Evolutionary conservation across 2,797 vertebrate genomes (phyloP).

Genomic region (Myiotriccus ornatus): DNA sequence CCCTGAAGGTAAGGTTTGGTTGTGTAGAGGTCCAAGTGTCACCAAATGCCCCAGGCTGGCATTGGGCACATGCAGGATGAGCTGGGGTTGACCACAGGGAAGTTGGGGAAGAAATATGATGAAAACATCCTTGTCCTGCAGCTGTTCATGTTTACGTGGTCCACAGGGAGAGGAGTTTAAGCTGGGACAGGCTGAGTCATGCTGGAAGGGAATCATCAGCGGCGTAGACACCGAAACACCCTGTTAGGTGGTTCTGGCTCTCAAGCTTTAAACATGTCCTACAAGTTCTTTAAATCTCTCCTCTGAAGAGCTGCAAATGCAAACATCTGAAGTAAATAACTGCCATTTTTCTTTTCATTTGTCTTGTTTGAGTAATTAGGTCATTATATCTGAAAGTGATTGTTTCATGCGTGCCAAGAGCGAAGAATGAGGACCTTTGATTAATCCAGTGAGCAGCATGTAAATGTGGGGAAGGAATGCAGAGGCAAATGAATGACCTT

Average conservation of each 20-base stretch:
- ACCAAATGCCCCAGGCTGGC: accelerated
- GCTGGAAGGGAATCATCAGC: background rate
- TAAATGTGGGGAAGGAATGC: constrained; percentile 67
- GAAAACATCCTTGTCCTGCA: background rate
- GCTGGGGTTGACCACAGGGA: background rate
- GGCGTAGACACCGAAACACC: background rate
- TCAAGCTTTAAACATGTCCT: background rate
- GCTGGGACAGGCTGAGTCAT: background rate
- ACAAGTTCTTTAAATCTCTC: background rate
- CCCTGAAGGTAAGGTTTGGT: background rate
- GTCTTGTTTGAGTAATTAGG: constrained; percentile 15
- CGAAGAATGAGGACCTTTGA: constrained; percentile 76
- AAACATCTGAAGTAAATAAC: constrained; percentile 4
- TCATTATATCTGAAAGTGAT: constrained; percentile 51
- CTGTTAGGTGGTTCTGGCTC: background rate
- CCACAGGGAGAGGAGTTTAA: background rate
- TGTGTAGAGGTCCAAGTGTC: background rate
- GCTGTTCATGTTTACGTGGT: background rate
- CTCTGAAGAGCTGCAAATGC: background rate
- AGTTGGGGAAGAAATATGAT: background rate
- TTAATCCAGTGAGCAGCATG: constrained; percentile 18
- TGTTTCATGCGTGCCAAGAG: constrained; percentile 27
- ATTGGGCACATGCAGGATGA: background rate
- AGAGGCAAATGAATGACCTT: constrained; percentile 72
- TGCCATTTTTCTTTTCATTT: background rate